phyloP scores from a whole-genome alignment of 2,888 invertebrate species.

The Bibio marci region DNA sequence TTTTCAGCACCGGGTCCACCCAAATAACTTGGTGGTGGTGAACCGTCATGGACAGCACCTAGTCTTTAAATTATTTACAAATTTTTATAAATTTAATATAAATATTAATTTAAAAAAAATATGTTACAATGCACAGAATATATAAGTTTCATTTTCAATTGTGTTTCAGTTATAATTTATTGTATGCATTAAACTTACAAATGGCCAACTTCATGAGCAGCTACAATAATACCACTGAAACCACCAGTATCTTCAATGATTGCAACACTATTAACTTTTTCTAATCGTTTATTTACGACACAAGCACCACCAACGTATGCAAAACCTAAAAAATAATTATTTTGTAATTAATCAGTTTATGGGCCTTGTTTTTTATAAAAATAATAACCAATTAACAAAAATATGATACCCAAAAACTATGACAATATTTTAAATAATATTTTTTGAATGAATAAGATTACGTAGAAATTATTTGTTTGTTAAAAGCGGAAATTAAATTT shows the following conservation, averaged over 20 bases:
- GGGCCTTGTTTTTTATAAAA: too few species aligned
- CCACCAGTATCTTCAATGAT: conserved; percentile 94
- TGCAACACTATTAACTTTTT: conserved; percentile 91
- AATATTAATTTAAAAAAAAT: too few species aligned
- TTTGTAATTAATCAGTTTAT: too few species aligned
- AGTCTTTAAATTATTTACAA: conserved; percentile 39
- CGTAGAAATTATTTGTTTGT: too few species aligned
- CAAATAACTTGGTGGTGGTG: conserved; percentile 83
- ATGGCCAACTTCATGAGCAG: conserved; percentile 93
- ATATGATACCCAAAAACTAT: too few species aligned
- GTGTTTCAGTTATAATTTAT: not conserved
- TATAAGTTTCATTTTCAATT: too few species aligned
- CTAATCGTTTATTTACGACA: conserved; percentile 84
- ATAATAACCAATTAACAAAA: too few species aligned
- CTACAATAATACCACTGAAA: conserved; percentile 90
- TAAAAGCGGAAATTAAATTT: too few species aligned
- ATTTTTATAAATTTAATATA: too few species aligned
- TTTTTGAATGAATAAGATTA: too few species aligned
- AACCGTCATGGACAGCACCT: conserved; percentile 92
- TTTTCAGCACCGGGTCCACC: conserved; percentile 90
- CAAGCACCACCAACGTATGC: conserved; percentile 93
- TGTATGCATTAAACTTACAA: conserved; percentile 48
- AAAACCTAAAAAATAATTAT: conserved; percentile 67
- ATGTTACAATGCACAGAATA: too few species aligned
- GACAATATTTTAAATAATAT: too few species aligned